Base-by-base conservation (phyloP, 2,888 invertebrate species). In the Pseudoips prasinana region DNA sequence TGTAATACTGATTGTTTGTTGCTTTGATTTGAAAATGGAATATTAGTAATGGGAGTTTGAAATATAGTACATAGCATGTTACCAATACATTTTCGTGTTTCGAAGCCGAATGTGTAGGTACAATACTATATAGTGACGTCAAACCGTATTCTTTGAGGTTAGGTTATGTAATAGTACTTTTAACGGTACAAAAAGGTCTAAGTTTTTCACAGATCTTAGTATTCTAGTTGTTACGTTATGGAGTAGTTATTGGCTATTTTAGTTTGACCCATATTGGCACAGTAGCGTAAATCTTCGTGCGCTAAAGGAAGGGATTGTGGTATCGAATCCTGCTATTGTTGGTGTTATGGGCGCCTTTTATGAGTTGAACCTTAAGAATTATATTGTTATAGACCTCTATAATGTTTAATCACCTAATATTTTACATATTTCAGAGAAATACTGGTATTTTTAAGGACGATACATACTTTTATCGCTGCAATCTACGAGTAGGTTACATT, bases 81-180 rank as follows among this genome's bases (percentile, higher is more conserved):
- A 34, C 11, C 39, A 22, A 25, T 37, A 46, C 37, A 47, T 51
- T 62, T 49, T 50, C 46, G 47, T 56, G 53, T 34, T 52, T 25
- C 24, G 25, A 30, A 25, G 24, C 29, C 10, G 18, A 36, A 18
- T 47, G 35, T 48, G 39, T 48, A 47, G 38, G 49, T 39, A 45
- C 46, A 44, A 40, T 44, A 46, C 34, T 29, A 29, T 36, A 14
- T n/a, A 20, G 46, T 73, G 75, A 72, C 73, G 72, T 72, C 72
- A 73, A 39, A 61, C 33, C 39, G 50, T 58, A 36, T 68, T 67
- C 52, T 54, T 67, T 68, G 71, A 75, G 76, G 76, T 82, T 77
- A 77, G 67, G 77, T 86, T 85, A 85, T 85, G 83, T 84, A 86
- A 85, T 69, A 70, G 53, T 64, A 58, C 49, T 71, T 61, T 62